Evolutionary conservation across 2,797 vertebrate species (phyloP).

Genomic region (Gymnopithys bicolor): DNA sequence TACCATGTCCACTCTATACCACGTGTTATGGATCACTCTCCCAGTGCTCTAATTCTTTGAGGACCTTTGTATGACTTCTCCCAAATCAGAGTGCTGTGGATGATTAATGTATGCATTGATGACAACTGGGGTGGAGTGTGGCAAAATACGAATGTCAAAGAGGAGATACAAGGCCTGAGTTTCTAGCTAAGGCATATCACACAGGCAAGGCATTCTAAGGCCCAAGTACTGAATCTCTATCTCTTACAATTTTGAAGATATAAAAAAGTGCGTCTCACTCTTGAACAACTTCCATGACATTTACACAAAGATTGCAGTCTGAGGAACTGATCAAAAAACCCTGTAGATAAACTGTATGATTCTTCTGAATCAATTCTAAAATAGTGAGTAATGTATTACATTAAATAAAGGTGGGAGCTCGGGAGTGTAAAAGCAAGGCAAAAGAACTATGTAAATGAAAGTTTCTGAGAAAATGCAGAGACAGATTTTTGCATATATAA

Average conservation of each 20-base stretch:
- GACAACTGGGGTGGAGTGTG: neutral
- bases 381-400: neutral
- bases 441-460: conserved; percentile 18
- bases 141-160: neutral
- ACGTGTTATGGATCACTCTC: neutral
- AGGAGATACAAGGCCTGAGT: neutral
- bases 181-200: neutral
- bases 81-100: neutral
- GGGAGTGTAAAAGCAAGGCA: neutral
- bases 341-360: neutral
- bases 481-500: conserved; percentile 5
- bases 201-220: neutral
- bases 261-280: neutral
- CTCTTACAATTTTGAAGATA: neutral
- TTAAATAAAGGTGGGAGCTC: neutral
- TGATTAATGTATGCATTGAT: neutral
- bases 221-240: neutral
- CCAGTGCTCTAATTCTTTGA: neutral
- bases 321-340: neutral
- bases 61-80: neutral
- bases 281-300: neutral
- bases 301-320: neutral
- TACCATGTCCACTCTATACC: neutral
- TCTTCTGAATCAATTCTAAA: neutral
- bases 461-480: conserved; percentile 21